Conservation (phyloP, 2,113 vertebrate genomes). For the Silurus meridionalis region DNA sequence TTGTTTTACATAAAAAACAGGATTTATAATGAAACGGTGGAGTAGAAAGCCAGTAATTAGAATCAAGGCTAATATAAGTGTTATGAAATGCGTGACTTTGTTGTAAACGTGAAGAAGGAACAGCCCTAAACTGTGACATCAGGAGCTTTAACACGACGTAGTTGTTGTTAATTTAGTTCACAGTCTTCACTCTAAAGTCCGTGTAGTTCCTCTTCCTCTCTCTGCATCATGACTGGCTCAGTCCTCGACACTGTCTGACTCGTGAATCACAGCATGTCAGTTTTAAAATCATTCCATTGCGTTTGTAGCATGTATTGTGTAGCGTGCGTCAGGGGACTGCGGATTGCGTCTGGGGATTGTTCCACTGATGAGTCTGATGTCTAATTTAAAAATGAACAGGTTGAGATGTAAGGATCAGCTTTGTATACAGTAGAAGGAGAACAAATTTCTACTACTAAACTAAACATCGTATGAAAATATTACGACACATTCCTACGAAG, state of each 20-base stretch:
- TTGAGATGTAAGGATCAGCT: not conserved
- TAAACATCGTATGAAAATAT: too few relatives aligned
- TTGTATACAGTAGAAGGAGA: too few relatives aligned
- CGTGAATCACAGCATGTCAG: not conserved
- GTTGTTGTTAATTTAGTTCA: conserved; percentile 54
- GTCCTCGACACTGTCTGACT: not conserved
- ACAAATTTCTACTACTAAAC: too few relatives aligned
- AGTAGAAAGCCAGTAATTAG: not conserved
- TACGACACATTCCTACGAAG: too few relatives aligned
- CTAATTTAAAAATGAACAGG: not conserved
- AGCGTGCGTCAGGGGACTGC: not conserved
- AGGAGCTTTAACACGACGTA: conserved; percentile 70
- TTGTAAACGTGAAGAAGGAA: not conserved
- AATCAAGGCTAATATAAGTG: not conserved
- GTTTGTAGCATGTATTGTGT: not conserved
- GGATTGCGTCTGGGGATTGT: not conserved
- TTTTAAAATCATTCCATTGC: not conserved
- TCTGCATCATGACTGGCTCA: not conserved
- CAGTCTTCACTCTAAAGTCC: not conserved
- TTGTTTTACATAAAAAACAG: not conserved
- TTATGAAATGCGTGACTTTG: not conserved
- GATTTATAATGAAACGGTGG: not conserved
- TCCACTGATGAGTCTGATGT: not conserved
- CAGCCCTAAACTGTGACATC: conserved; percentile 54
- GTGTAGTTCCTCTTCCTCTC: not conserved